Evolutionary conservation across 2,113 vertebrate species (phyloP).

Genomic region (Thunnus maccoyii): DNA sequence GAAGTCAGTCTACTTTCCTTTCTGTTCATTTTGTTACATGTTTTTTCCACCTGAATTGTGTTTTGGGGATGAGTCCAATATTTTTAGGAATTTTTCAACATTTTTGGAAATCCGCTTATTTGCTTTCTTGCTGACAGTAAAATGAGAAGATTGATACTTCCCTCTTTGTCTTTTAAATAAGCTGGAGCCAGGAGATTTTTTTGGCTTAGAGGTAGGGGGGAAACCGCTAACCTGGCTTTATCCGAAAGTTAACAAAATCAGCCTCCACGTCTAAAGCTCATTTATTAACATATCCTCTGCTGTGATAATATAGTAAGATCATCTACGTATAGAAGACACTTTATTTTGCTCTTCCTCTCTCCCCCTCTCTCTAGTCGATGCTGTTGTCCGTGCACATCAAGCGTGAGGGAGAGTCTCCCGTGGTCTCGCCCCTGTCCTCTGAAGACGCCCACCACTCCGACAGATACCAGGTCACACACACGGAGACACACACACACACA

Average conservation of each 20-base stretch:
- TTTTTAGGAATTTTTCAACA: no score
- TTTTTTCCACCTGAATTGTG: background rate
- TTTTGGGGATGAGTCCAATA: no score
- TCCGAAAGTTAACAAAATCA: no score
- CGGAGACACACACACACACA: constrained; percentile 58
- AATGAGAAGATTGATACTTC: no score
- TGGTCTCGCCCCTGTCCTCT: constrained; percentile 96
- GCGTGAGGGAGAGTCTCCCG: constrained; percentile 98
- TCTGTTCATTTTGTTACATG: background rate
- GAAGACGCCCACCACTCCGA: constrained; percentile 99
- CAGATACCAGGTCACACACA: constrained; percentile 96
- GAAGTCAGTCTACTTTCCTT: background rate
- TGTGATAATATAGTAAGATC: constrained; percentile 43
- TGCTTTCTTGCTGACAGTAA: no score
- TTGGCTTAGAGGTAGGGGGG: no score
- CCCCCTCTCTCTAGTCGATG: constrained; percentile 89
- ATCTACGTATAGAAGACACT: constrained; percentile 53
- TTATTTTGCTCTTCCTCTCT: constrained; percentile 9
- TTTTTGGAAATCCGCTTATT: no score
- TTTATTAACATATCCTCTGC: no score
- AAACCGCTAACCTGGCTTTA: no score
- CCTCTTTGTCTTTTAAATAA: no score
- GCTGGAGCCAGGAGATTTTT: no score
- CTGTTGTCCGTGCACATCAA: constrained; percentile 99
- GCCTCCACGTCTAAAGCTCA: no score